These are phyloP conservation scores for Formica selysi DNA, from an alignment of 1,140 invertebrate species.

Conservation along the genomic window DNA sequence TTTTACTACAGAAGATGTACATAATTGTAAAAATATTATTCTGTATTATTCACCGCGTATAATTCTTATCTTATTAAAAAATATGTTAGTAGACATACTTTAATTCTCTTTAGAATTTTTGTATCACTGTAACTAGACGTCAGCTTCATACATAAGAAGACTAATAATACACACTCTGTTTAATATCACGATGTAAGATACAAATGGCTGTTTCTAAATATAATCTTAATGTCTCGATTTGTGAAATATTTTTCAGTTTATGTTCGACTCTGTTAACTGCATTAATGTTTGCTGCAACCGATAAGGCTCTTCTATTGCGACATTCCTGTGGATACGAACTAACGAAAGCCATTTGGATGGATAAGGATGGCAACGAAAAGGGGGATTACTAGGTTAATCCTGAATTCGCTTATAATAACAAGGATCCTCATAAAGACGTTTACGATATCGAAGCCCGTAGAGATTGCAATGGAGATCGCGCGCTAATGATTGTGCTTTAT, in stretches of 20 bases:
- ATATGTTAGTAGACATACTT: neutral
- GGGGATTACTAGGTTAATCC: constrained; percentile 51
- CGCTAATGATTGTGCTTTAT: constrained; percentile 27
- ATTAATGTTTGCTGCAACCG: constrained; percentile 25
- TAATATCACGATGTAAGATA: constrained; percentile 35
- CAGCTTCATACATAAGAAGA: neutral
- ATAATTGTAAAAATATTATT: neutral
- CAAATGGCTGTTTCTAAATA: constrained; percentile 2
- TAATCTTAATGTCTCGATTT: constrained; percentile 33
- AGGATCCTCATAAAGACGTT: constrained; percentile 20
- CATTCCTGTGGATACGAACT: neutral
- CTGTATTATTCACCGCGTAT: neutral
- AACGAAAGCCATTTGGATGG: constrained; percentile 21
- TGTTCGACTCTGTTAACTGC: constrained; percentile 12
- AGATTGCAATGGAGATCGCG: constrained; percentile 37
- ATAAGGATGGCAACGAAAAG: constrained; percentile 36
- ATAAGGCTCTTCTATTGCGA: constrained; percentile 10
- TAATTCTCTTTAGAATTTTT: constrained; percentile 14
- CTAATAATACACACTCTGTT: constrained; percentile 2
- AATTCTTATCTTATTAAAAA: constrained; percentile 1
- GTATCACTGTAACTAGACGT: neutral
- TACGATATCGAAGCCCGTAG: neutral
- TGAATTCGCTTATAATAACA: constrained; percentile 15
- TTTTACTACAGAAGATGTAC: neutral
- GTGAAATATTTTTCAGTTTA: constrained; percentile 20